Evolutionary conservation across 2,797 vertebrate species (phyloP), one percentile per base, ranked within the genome.

Genomic region (Orestias chungarensis): DNA sequence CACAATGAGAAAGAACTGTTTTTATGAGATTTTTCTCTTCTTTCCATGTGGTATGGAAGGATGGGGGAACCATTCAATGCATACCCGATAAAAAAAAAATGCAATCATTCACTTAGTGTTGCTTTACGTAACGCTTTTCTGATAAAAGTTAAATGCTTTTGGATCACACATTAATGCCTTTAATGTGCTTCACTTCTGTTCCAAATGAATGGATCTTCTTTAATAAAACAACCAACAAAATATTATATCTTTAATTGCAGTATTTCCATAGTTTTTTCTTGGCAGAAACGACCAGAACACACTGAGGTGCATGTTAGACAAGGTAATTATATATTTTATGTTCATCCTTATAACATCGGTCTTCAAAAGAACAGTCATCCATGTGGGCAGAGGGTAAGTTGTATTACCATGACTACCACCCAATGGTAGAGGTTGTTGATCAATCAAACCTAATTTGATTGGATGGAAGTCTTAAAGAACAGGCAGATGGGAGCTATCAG

Each of bases 401-500:
- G 88, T 89, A 76, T 71, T 71, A 77, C 82, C 81, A 83, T 80
- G 79, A 81, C 87, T 72, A 78, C 81, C 79, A 33, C 88, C 89
- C 93, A 93, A 89, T 90, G 87, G 87, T 76, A 62, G 77, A 71
- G 81, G 86, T 90, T 86, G 89, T 91, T 91, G 91, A 92, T 92
- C 91, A 91, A 91, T 93, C 91, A 93, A 77, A 78, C 23, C 82
- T 92, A 89, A 93, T 92, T 89, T 80, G 88, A 92, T 92, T 93
- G 90, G 89, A 91, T 82, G 85, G 84, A 86, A 88, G 87, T 86
- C 85, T 90, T 92, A 87, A 91, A 91, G 89, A 90, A 91, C 74
- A 85, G 84, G 89, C 93, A 93, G 90, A 89, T 93, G 93, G 93
- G 89, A 92, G 87, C 91, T 90, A 90, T 91, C 90, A 79, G 83